Evolutionary conservation across 2,113 vertebrate genomes (phyloP).

Genomic region (Psammodynastes pulverulentus): DNA sequence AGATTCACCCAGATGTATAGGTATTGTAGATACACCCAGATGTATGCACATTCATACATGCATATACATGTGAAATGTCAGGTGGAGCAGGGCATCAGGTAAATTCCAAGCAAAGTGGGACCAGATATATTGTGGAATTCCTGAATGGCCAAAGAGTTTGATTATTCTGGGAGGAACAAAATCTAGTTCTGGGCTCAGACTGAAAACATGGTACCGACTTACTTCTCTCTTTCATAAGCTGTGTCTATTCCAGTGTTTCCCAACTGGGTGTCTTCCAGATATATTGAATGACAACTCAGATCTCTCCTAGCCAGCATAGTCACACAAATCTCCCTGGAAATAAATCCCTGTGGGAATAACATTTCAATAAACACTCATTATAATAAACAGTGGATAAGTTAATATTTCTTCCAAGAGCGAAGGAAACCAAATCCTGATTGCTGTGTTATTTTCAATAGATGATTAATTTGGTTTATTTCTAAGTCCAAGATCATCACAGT

Average conservation of each 20-base stretch:
- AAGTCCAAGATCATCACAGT: constrained; percentile 31
- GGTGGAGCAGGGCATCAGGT: background rate
- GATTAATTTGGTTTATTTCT: constrained; percentile 25
- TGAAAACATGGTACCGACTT: background rate
- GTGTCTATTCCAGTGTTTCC: background rate
- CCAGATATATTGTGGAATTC: background rate
- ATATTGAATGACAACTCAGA: background rate
- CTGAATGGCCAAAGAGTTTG: background rate
- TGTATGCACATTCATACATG: background rate
- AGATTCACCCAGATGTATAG: background rate
- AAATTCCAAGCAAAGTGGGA: background rate
- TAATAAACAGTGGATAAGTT: background rate
- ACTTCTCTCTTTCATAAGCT: background rate
- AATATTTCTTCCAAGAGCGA: constrained; percentile 7
- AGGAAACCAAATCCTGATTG: constrained; percentile 15
- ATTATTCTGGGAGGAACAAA: background rate
- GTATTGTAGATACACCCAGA: background rate
- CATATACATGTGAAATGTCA: background rate
- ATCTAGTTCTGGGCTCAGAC: background rate
- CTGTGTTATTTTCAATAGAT: background rate
- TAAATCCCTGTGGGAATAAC: background rate
- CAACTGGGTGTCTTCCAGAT: background rate
- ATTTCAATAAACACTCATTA: background rate
- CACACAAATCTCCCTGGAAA: background rate
- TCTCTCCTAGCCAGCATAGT: background rate